Base-by-base conservation (phyloP, 1,140 invertebrate species). In the Andricus grossulariae region DNA sequence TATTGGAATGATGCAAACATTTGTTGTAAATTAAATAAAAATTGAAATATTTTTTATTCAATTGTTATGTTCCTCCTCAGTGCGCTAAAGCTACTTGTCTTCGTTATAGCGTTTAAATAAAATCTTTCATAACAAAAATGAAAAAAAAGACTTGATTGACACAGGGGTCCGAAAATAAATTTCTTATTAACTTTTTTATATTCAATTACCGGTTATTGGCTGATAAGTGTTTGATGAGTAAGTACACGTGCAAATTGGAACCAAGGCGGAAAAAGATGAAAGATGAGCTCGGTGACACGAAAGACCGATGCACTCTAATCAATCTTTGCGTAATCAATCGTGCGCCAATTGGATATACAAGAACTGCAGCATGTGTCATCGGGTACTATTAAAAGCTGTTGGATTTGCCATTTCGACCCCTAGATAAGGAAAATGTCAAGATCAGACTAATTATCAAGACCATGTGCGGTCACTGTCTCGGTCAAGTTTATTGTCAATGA, bases 351-450 rank as follows among this genome's bases (percentile, higher is more conserved):
- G 15, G 5, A 25, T 32, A n/a, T 16, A 16, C 60, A 66, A 45
- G n/a, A 66, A 16, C 7, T 66, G 16, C 0, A 11, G 10, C n/a
- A 18, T 54, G 8, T 19, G n/a, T 54, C 4, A 19, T 19, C 8
- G 6, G n/a, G 3, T 45, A 39, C 32, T 66, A 66, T 66, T 66
- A 16, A 39, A 66, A 66, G 13, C 25, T 45, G n/a, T 45, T 66
- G n/a, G 16, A n/a, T 39, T 8, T 66, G 32, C 13, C 60, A 45
- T 66, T 66, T 66, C 32, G 25, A 32, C 25, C 60, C 39, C 60
- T 66, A 16, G 32, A 66, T 66, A 66, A 66, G 32, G 16, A 66
- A 66, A 66, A 45, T 66, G 15, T 66, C 60, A 66, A 66, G 60
- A 39, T 45, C 60, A 66, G 60, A 66, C 6, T 66, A 8, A 39